A percentile compares a stretch with the other conserved stretches of the same genome.
phyloP scores from a whole-genome alignment of 2,113 vertebrate genomes.

The Melierax canorus region DNA sequence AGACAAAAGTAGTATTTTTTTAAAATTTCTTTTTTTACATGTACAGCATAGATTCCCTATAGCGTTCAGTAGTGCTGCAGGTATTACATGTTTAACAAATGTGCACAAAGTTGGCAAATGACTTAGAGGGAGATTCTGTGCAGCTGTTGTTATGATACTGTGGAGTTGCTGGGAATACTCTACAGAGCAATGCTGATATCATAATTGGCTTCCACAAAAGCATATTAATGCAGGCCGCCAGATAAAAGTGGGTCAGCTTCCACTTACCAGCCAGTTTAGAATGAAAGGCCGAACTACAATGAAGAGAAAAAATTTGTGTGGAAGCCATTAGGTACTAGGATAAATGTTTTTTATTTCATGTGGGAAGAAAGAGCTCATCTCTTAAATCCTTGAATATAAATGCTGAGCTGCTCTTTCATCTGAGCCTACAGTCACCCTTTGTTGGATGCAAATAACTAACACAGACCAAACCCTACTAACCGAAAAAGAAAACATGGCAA shows the following conservation, averaged over 20 bases:
- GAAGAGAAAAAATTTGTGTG: background rate
- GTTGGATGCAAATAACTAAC: constrained; percentile 25
- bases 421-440: constrained; percentile 5
- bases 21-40: background rate
- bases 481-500: constrained; percentile 12
- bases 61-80: background rate
- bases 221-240: constrained; percentile 12
- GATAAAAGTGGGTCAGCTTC: constrained; percentile 52
- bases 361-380: constrained; percentile 6
- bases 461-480: background rate
- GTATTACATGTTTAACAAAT: background rate
- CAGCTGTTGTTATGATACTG: constrained; percentile 14
- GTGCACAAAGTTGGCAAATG: background rate
- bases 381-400: constrained; percentile 28
- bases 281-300: background rate
- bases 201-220: constrained; percentile 44
- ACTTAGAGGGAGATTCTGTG: background rate
- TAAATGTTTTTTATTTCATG: constrained; percentile 26
- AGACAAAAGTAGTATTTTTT: background rate
- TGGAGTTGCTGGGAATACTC: background rate
- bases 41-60: background rate
- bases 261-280: constrained; percentile 8
- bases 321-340: background rate
- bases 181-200: background rate
- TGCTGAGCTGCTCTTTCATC: constrained; percentile 29